Evolutionary conservation across 2,113 vertebrate species (phyloP).

Genomic region (Nibea albiflora): DNA sequence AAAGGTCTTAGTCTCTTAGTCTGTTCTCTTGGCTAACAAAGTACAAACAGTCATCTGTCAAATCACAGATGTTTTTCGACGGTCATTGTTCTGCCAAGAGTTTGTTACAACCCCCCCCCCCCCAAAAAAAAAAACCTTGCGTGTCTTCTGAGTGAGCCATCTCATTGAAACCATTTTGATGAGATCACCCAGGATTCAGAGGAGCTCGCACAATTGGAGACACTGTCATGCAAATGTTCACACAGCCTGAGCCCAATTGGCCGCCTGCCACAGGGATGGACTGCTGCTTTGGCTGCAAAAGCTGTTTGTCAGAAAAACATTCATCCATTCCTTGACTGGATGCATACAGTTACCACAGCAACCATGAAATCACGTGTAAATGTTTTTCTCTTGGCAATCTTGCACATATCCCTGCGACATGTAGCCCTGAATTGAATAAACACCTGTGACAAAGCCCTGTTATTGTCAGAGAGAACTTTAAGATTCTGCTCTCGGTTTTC

Average conservation of each 20-base stretch:
- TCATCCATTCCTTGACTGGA: neutral
- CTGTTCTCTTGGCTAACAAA: neutral
- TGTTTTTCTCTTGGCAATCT: neutral
- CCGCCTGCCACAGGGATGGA: neutral
- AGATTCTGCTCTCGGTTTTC: neutral
- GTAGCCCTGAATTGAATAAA: neutral
- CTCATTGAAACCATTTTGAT: neutral
- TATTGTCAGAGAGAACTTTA: neutral
- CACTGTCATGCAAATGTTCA: slow-evolving; percentile 31
- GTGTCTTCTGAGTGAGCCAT: neutral
- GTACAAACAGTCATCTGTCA: neutral
- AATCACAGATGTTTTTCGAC: neutral
- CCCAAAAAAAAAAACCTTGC: neutral
- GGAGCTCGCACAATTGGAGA: neutral
- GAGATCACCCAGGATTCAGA: neutral
- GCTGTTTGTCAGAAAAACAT: neutral
- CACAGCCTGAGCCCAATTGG: neutral
- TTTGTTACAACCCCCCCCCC: too few species aligned
- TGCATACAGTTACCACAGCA: neutral
- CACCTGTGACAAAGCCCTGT: neutral
- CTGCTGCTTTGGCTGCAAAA: neutral
- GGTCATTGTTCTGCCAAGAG: neutral
- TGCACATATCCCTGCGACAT: neutral
- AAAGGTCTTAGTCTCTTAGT: neutral
- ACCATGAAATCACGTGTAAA: neutral